phyloP scores from a whole-genome alignment of 92 coral and sea anemone genomes.

The Virgularia gustaviana region DNA sequence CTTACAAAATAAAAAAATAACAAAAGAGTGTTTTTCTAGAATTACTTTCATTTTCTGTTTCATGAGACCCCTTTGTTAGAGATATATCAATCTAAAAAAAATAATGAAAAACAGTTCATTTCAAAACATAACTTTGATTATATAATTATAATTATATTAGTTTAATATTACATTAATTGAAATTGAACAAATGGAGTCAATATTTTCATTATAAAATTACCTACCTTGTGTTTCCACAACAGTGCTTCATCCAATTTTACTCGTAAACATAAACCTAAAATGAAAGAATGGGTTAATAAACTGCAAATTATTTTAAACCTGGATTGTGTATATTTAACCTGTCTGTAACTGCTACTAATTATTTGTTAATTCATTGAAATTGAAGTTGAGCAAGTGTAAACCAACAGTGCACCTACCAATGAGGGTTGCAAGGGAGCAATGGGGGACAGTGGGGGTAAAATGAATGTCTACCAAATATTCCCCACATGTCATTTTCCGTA shows the following conservation, averaged over 20 bases:
- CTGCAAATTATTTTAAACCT: no score
- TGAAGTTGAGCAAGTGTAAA: not conserved
- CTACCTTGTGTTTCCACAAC: slow-evolving; percentile 85
- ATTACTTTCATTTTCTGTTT: slow-evolving; percentile 92
- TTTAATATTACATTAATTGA: no score
- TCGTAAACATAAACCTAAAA: slow-evolving; percentile 73
- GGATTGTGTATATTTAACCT: no score
- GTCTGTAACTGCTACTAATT: no score
- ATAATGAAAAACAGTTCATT: not conserved
- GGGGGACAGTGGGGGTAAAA: slow-evolving; percentile 94
- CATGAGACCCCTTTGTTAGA: slow-evolving; percentile 81
- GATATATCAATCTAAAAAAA: slow-evolving; percentile 72
- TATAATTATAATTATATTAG: no score
- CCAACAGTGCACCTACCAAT: slow-evolving; percentile 82
- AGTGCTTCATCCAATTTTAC: slow-evolving; percentile 80
- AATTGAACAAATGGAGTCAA: no score
- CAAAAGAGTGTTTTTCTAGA: not conserved
- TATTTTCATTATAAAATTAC: no score
- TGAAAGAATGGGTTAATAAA: not conserved
- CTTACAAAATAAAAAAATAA: not conserved
- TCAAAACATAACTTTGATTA: no score
- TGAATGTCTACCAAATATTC: slow-evolving; percentile 61
- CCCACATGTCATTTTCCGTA: slow-evolving; percentile 54
- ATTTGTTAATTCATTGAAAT: not conserved
- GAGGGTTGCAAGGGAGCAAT: slow-evolving; percentile 98